Conservation (phyloP, 1,140 invertebrate species). For the Hirudo medicinalis region DNA sequence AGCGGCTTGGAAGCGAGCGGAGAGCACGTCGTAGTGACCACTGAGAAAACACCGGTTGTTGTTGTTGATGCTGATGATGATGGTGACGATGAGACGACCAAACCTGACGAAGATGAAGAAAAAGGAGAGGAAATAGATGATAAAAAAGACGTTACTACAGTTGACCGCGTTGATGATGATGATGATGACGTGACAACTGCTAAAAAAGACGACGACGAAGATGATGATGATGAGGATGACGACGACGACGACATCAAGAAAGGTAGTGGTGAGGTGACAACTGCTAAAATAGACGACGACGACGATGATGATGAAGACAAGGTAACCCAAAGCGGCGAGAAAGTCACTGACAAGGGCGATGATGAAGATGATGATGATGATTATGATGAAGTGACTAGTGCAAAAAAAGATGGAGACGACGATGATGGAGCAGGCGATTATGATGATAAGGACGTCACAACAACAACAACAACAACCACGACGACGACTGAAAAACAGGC, state of each 20-base stretch:
- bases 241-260: not conserved
- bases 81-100: not conserved
- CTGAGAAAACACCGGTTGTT: constrained; percentile 48
- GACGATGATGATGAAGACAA: constrained; percentile 31
- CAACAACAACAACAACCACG: not conserved
- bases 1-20: constrained; percentile 53
- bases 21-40: not conserved
- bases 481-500: not conserved
- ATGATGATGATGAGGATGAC: not conserved
- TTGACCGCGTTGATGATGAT: not conserved
- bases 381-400: not conserved
- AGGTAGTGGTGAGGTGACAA: not conserved
- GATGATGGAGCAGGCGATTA: too few relatives aligned
- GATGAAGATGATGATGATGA: not conserved
- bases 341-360: too few relatives aligned
- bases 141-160: not conserved
- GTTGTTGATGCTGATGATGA: not conserved
- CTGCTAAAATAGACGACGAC: not conserved
- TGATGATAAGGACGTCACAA: not conserved
- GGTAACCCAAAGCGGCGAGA: not conserved
- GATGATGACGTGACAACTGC: not conserved
- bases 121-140: not conserved
- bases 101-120: not conserved
- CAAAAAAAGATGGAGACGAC: not conserved
- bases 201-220: not conserved